Evolutionary conservation across 1,140 invertebrate species (phyloP).

Genomic region (Rhizoglyphus robini): DNA sequence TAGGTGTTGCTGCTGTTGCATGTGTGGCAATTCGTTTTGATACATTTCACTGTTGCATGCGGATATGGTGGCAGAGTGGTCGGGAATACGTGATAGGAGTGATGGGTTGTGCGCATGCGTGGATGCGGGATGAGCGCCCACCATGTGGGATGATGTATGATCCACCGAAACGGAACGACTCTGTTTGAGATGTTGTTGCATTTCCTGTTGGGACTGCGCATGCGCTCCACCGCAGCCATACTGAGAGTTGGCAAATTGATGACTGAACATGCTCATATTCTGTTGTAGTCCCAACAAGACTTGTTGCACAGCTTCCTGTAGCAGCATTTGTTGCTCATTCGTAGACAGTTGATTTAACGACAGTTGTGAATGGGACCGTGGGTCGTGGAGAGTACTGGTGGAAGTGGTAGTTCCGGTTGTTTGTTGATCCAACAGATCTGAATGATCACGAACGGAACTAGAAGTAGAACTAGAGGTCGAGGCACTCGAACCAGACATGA

Average conservation of each 20-base stretch:
- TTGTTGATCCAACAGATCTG: not conserved
- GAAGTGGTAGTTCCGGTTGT: not conserved
- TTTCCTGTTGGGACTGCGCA: not conserved
- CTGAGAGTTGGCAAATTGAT: not conserved
- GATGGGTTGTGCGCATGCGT: not conserved
- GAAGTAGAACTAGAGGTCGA: not conserved
- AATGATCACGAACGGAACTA: not conserved
- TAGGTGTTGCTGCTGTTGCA: not conserved
- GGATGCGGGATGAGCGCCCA: not conserved
- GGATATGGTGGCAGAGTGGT: not conserved
- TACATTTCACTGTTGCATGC: not conserved
- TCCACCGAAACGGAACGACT: constrained; percentile 7
- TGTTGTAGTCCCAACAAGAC: not conserved
- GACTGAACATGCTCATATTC: not conserved
- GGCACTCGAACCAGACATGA: not conserved
- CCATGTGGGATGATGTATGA: not conserved
- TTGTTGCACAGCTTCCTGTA: constrained; percentile 9
- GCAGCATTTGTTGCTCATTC: constrained; percentile 10
- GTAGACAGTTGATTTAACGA: not conserved
- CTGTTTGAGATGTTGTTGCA: not conserved
- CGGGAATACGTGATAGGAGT: not conserved
- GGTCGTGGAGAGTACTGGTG: not conserved
- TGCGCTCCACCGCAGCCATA: no score
- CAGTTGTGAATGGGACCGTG: not conserved
- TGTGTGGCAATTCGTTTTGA: not conserved